phyloP scores from a whole-genome alignment of 2,113 vertebrate genomes.

The Ondatra zibethicus region DNA sequence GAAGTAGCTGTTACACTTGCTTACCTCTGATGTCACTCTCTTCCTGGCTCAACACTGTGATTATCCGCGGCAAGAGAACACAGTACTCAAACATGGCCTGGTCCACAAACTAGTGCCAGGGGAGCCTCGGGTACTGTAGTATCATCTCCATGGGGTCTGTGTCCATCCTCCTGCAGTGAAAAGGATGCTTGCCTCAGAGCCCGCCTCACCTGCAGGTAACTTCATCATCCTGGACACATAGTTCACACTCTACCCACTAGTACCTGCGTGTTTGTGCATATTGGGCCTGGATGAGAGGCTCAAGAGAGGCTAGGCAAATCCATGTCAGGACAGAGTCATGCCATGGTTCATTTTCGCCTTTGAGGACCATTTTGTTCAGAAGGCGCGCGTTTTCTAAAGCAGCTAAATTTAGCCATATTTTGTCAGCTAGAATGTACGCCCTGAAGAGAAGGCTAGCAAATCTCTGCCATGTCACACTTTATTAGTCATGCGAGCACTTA shows the following conservation, averaged over 20 bases:
- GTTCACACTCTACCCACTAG: not conserved
- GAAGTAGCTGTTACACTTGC: not conserved
- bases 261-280: rapidly evolving
- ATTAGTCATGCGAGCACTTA: constrained; percentile 90
- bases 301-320: constrained; percentile 73
- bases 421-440: constrained; percentile 86
- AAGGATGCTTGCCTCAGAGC: not conserved
- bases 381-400: constrained; percentile 87
- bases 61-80: not conserved
- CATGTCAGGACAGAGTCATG: constrained; percentile 80
- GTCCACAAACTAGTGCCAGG: rapidly evolving
- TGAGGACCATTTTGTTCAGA: constrained; percentile 85
- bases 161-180: not conserved
- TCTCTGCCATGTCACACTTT: constrained; percentile 89
- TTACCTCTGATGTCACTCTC: not conserved
- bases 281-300: not conserved
- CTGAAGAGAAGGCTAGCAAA: constrained; percentile 87
- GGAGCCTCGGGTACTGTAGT: not conserved
- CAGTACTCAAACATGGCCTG: not conserved
- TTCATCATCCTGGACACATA: not conserved
- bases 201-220: not conserved
- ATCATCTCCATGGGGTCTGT: not conserved
- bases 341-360: constrained; percentile 83
- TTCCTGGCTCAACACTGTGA: not conserved
- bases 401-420: constrained; percentile 89